Percentiles rank a stretch among this genome's conserved stretches.
These are phyloP conservation scores for Anas capensis DNA, from an alignment of 2,797 vertebrate genomes.

Conservation along the genomic window DNA sequence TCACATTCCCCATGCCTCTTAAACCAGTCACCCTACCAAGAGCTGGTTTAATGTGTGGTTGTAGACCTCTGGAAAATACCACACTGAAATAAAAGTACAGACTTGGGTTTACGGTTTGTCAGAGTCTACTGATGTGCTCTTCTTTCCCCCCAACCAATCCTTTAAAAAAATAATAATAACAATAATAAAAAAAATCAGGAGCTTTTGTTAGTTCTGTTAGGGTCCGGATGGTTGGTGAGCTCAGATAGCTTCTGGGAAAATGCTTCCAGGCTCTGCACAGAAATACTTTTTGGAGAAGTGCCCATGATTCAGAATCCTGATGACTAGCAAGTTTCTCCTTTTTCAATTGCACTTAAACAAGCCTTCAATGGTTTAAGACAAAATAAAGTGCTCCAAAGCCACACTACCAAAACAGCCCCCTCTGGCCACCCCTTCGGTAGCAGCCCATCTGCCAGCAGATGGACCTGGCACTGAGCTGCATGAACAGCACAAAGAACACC, in stretches of 20 bases:
- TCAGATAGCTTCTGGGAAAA: background rate
- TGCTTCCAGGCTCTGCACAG: background rate
- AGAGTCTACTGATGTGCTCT: background rate
- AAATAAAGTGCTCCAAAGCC: background rate
- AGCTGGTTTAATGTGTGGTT: accelerated
- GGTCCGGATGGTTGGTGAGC: background rate
- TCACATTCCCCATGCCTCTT: accelerated
- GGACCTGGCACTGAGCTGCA: background rate
- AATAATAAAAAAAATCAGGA: background rate
- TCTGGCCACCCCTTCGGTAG: background rate
- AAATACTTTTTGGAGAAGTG: background rate
- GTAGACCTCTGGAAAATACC: background rate
- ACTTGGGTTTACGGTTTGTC: background rate
- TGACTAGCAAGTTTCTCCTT: background rate
- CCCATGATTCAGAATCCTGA: constrained; percentile 4
- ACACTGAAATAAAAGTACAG: background rate
- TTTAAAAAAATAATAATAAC: too few relatives aligned
- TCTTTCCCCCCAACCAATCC: background rate
- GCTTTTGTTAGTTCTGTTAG: background rate
- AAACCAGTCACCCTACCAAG: background rate
- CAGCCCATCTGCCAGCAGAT: background rate
- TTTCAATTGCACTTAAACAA: background rate
- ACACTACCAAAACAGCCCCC: too few relatives aligned
- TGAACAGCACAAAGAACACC: background rate
- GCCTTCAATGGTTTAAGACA: background rate